Conservation (phyloP, 2,113 vertebrate species). For the Pica pica region DNA sequence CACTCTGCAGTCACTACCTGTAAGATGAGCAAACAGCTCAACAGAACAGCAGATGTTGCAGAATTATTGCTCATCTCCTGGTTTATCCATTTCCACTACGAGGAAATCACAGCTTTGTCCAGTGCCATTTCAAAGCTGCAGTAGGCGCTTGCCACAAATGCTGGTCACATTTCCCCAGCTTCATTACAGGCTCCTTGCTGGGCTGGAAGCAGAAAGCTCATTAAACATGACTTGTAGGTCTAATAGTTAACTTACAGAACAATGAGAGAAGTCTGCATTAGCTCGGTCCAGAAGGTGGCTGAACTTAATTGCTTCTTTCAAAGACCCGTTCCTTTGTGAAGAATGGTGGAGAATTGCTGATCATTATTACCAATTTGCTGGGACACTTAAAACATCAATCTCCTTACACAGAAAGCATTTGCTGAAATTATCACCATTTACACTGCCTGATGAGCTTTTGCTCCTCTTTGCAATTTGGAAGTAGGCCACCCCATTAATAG, state of each 20-base stretch:
- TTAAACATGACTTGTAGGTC: background rate
- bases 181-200: background rate
- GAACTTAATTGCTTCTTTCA: slow-evolving; percentile 20
- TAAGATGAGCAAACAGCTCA: background rate
- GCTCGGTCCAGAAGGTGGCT: background rate
- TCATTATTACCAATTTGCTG: slow-evolving; percentile 34
- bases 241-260: background rate
- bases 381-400: slow-evolving; percentile 43
- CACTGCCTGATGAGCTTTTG: slow-evolving; percentile 12
- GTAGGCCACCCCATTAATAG: background rate
- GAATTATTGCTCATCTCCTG: background rate
- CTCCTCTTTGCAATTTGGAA: background rate
- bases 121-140: background rate
- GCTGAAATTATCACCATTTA: slow-evolving; percentile 41
- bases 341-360: slow-evolving; percentile 6
- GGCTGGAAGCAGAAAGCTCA: background rate
- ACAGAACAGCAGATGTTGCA: background rate
- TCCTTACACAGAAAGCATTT: background rate
- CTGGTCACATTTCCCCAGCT: background rate
- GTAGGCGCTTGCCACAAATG: background rate
- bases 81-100: background rate
- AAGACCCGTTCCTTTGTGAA: background rate
- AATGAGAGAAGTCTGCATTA: background rate
- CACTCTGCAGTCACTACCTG: background rate
- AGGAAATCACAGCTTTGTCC: background rate